Evolutionary conservation across 92 coral and sea anemone genomes (phyloP), one percentile per base, ranked within the genome.

Genomic region (Phymanthus crucifer): DNA sequence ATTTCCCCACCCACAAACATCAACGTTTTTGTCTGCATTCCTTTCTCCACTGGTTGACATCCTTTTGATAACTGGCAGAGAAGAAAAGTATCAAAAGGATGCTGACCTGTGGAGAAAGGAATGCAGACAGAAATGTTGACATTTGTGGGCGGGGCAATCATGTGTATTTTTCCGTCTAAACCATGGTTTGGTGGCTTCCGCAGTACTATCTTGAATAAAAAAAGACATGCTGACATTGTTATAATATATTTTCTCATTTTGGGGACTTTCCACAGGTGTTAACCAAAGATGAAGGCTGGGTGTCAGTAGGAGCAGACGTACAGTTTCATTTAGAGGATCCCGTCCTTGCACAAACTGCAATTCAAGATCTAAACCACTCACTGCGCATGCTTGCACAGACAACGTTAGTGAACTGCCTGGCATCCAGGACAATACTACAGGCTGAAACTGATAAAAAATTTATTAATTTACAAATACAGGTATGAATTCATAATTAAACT

Each of bases 321-420:
- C 99, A 95, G 77, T 95, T 93, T 78, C 77, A 84, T 54, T 78
- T 95, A 75, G 76, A 83, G 64, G 96, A 95, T 58, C 92, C 95
- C 46, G 91, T 95, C 10, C 88, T 94, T 32, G 89, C 95, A 40
- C 92, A 81, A 70, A 91, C 98, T 21, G 91, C 94, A 5, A 89
- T 93, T 24, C 97, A 89, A 56, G 97, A 95, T 56, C 73, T 95
- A 24, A 95, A 95, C 86, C 97, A 95, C 32, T 85, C 98, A 5
- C 46, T 95, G 71, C 89, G 99, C 18, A 91, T 88, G 90, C 86
- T 95, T 19, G 98, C 99, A 17, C 99, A 95, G 85, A 87, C 95
- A 38, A 74, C 98, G 2, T 91, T 95, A 64, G 89, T 88, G 12
- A 93, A 87, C 81, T 84, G 86, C 17, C 80, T 95, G 85, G 89